phyloP scores from a whole-genome alignment of 1,140 invertebrate genomes.

The Aphidius ervi region DNA sequence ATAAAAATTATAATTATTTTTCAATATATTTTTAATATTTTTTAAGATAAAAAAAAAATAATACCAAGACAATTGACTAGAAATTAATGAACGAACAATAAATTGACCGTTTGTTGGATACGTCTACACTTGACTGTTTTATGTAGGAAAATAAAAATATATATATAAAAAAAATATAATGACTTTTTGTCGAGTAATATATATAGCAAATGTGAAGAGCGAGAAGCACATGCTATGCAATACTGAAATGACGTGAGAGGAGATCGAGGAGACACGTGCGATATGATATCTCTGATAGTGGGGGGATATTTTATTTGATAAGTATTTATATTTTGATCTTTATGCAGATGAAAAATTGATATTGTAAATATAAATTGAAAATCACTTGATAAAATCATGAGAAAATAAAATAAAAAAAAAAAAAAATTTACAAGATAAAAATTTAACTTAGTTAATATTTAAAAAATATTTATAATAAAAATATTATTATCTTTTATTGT shows the following conservation, averaged over 20 bases:
- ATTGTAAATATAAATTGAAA: not conserved
- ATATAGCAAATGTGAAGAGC: not conserved
- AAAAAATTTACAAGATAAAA: too few relatives aligned
- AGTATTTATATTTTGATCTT: too few relatives aligned
- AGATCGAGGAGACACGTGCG: slow-evolving; percentile 15
- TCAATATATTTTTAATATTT: too few relatives aligned
- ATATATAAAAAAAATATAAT: too few relatives aligned
- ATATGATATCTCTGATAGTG: slow-evolving; percentile 6
- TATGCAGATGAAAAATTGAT: not conserved
- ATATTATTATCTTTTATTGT: too few relatives aligned
- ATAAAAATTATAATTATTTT: too few relatives aligned
- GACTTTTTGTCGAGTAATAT: not conserved
- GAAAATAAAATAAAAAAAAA: too few relatives aligned
- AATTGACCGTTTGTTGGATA: slow-evolving; percentile 37
- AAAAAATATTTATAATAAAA: too few relatives aligned
- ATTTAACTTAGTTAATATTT: too few relatives aligned
- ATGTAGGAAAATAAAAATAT: slow-evolving; percentile 35
- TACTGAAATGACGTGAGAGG: not conserved
- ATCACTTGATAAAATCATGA: not conserved
- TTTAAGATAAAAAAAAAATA: not conserved
- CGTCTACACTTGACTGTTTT: slow-evolving; percentile 43
- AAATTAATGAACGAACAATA: slow-evolving; percentile 9
- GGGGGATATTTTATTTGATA: not conserved
- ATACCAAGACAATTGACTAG: slow-evolving; percentile 4
- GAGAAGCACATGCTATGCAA: not conserved